Percentiles rank a stretch among this genome's conserved stretches.
Evolutionary conservation across 2,797 vertebrate genomes (phyloP).

Genomic region (Streptopelia turtur): DNA sequence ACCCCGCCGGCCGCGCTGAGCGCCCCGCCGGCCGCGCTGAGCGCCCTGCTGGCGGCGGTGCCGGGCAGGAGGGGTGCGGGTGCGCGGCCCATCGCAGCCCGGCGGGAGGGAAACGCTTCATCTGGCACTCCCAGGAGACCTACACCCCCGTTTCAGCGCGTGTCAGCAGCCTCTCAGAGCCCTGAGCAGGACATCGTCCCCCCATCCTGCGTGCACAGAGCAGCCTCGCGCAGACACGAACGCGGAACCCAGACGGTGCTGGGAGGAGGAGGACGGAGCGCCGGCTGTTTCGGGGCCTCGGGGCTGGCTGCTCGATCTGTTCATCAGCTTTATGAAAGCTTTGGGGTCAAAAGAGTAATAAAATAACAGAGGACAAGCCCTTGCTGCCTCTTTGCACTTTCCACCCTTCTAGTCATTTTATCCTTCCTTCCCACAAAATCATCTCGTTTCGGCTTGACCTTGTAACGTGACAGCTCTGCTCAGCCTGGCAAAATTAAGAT

Average conservation of each 20-base stretch:
- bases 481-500: neutral
- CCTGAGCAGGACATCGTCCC: neutral
- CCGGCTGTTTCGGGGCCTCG: rapidly evolving
- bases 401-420: neutral
- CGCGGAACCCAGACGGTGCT: neutral
- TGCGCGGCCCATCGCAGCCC: too few relatives aligned
- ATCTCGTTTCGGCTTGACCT: constrained; percentile 3
- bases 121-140: neutral
- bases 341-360: neutral
- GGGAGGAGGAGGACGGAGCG: neutral
- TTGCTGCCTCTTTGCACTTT: neutral
- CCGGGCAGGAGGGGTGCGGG: too few relatives aligned
- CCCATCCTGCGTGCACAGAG: neutral
- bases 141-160: neutral
- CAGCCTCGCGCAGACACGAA: neutral
- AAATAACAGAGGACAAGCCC: neutral
- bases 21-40: neutral
- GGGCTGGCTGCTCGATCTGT: neutral
- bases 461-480: constrained; percentile 2
- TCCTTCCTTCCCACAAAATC: neutral
- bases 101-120: neutral
- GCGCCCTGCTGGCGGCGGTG: neutral
- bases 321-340: neutral
- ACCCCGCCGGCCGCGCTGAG: too few relatives aligned
- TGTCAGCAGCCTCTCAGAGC: neutral